Evolutionary conservation across 2,797 vertebrate genomes (phyloP).

Genomic region (Caiman crocodilus): DNA sequence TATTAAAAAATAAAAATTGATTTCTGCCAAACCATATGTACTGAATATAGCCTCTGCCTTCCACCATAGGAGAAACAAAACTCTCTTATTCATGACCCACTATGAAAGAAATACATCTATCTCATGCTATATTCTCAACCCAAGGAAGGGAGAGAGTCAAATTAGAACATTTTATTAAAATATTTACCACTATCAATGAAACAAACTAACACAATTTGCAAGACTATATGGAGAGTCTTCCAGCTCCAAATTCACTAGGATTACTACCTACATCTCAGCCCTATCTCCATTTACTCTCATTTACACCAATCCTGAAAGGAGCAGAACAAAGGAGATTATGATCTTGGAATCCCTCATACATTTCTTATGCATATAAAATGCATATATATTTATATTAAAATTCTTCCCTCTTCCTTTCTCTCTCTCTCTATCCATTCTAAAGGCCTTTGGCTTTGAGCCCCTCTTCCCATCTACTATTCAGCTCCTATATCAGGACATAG

Average conservation of each 20-base stretch:
- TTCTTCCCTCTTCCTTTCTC: too few species aligned
- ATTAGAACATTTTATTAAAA: not conserved
- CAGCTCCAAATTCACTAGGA: not conserved
- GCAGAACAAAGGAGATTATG: not conserved
- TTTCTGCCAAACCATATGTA: too few species aligned
- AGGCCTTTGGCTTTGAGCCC: too few species aligned
- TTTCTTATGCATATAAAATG: too few species aligned
- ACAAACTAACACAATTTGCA: not conserved
- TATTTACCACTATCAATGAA: not conserved
- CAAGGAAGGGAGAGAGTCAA: not conserved
- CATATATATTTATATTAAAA: accelerated
- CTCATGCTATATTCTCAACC: not conserved
- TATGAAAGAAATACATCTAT: not conserved
- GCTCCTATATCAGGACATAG: too few species aligned
- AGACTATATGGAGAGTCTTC: not conserved
- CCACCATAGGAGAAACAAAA: not conserved
- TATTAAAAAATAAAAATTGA: too few species aligned
- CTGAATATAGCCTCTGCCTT: not conserved
- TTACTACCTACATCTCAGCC: accelerated
- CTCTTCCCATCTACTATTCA: too few species aligned
- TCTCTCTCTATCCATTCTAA: too few species aligned
- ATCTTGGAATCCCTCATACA: not conserved
- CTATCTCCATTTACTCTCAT: too few species aligned
- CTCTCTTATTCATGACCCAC: not conserved
- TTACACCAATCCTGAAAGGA: not conserved